These are phyloP conservation scores for Lamellibrachia columna DNA, from an alignment of 2,888 invertebrate species.

Conservation along the genomic window DNA sequence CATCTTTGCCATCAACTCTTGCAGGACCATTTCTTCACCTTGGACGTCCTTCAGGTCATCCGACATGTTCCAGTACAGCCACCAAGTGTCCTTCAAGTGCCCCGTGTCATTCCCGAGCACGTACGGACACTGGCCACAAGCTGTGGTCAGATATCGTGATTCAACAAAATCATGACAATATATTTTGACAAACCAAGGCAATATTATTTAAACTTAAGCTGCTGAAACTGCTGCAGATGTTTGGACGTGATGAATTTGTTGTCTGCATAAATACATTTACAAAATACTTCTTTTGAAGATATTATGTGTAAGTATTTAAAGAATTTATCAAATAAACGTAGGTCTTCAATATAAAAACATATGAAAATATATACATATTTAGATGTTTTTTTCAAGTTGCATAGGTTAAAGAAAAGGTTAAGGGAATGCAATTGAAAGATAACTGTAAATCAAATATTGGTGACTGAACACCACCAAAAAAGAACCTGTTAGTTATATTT, in stretches of 20 bases:
- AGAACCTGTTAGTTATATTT: background rate
- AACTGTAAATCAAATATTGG: background rate
- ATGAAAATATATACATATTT: background rate
- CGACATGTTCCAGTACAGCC: slow-evolving; percentile 35
- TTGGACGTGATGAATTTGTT: background rate
- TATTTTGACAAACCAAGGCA: background rate
- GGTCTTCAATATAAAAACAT: background rate
- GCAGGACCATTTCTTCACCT: slow-evolving; percentile 30
- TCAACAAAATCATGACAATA: background rate
- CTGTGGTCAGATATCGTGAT: slow-evolving; percentile 33
- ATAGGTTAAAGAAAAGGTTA: background rate
- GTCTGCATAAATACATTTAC: too few relatives aligned
- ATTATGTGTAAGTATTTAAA: background rate
- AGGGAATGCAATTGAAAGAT: background rate
- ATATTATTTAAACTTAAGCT: background rate
- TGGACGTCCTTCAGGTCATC: slow-evolving; percentile 37
- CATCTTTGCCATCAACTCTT: slow-evolving; percentile 27
- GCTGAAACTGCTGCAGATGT: background rate
- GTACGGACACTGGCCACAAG: slow-evolving; percentile 45
- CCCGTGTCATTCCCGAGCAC: slow-evolving; percentile 48
- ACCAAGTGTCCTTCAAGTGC: slow-evolving; percentile 33
- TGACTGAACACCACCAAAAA: background rate
- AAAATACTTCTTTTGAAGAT: too few relatives aligned
- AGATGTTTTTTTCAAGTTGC: background rate
- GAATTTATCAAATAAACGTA: background rate